These are phyloP conservation scores for Pristiophorus japonicus DNA, from an alignment of 2,113 vertebrate genomes.

Conservation along the genomic window DNA sequence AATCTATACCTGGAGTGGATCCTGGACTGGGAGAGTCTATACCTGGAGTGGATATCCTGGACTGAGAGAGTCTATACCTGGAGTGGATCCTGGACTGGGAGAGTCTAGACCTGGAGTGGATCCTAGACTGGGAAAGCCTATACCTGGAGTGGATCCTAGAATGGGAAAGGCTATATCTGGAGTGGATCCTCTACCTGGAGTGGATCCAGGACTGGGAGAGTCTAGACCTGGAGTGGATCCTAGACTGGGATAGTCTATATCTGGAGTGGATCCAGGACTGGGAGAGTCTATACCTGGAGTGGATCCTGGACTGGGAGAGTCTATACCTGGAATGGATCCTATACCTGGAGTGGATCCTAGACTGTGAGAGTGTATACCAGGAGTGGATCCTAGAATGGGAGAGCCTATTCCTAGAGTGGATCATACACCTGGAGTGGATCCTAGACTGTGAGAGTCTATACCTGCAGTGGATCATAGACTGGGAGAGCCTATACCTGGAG, in stretches of 20 bases:
- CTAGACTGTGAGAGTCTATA: neutral
- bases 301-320: neutral
- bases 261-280: neutral
- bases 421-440: neutral
- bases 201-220: neutral
- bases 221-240: neutral
- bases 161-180: neutral
- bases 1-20: neutral
- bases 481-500: no score
- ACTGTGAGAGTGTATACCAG: neutral
- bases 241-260: no score
- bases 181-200: neutral
- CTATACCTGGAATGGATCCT: neutral
- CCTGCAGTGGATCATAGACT: neutral
- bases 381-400: neutral
- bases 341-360: neutral
- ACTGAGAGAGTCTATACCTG: neutral
- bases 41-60: neutral
- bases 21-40: neutral
- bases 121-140: neutral
- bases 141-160: neutral
- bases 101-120: neutral
- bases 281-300: neutral
- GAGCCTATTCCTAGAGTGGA: neutral
- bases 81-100: neutral